phyloP scores from a whole-genome alignment of 2,113 vertebrate species.

The Menura novaehollandiae region DNA sequence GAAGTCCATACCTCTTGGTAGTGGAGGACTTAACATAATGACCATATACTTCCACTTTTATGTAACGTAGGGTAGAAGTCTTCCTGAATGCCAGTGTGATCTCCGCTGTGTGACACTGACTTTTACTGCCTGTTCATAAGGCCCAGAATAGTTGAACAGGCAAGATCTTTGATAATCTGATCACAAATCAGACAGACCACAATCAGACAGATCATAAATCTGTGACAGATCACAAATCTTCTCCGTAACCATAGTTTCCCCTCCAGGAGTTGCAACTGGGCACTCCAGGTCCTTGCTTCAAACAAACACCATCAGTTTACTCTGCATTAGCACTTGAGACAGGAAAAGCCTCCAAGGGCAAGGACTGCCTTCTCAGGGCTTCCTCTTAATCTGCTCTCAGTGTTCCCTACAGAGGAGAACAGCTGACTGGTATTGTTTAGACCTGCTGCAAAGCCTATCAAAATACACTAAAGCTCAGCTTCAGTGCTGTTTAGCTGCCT shows the following conservation, averaged over 20 bases:
- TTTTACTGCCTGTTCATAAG: not conserved
- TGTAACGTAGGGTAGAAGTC: not conserved
- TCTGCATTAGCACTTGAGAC: not conserved
- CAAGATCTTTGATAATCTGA: not conserved
- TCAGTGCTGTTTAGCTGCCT: not conserved
- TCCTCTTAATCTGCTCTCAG: not conserved
- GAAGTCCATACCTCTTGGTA: not conserved
- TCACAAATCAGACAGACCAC: no score
- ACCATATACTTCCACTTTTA: not conserved
- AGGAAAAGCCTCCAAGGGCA: not conserved
- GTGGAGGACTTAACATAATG: not conserved
- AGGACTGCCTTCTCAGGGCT: not conserved
- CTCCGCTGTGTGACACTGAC: accelerated
- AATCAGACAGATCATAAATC: no score
- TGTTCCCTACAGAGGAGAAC: not conserved
- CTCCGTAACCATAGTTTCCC: not conserved
- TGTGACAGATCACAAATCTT: not conserved
- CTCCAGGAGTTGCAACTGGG: not conserved
- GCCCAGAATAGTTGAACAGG: not conserved
- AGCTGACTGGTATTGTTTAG: not conserved
- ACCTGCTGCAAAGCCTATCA: not conserved
- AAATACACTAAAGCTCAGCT: not conserved
- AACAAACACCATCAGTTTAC: not conserved
- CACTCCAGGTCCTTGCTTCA: not conserved
- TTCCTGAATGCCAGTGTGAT: not conserved